Evolutionary conservation across 1,140 invertebrate species (phyloP).

Genomic region (Aphelenchoides avenae): DNA sequence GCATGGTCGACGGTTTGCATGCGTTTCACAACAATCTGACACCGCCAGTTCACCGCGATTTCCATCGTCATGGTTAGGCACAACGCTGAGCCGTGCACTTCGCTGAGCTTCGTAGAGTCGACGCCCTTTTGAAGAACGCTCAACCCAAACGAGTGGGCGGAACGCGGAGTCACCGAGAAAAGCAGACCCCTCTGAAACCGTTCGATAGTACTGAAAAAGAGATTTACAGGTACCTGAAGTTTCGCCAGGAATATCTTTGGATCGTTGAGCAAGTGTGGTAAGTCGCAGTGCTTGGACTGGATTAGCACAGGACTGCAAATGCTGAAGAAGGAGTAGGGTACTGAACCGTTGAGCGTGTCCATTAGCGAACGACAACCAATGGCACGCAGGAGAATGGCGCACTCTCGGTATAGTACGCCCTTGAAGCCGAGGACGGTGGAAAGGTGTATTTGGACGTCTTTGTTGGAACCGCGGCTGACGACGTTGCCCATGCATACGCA

Average conservation of each 20-base stretch:
- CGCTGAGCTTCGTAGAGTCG: constrained; percentile 16
- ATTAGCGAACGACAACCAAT: constrained; percentile 15
- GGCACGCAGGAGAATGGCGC: constrained; percentile 14
- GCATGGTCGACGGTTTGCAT: constrained; percentile 30
- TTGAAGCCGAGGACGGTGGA: constrained; percentile 40
- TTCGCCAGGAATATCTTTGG: constrained; percentile 11
- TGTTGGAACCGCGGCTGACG: background rate
- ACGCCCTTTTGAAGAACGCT: constrained; percentile 20
- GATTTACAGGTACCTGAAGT: constrained; percentile 31
- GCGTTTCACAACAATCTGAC: constrained; percentile 13
- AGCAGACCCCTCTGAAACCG: constrained; percentile 35
- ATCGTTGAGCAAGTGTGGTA: constrained; percentile 18
- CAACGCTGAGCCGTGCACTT: constrained; percentile 20
- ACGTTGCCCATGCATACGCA: constrained; percentile 5
- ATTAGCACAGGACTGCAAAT: constrained; percentile 33
- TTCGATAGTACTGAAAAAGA: constrained; percentile 9
- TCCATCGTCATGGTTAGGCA: constrained; percentile 27
- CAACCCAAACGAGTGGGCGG: constrained; percentile 30
- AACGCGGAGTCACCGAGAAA: constrained; percentile 28
- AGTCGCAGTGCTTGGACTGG: constrained; percentile 20
- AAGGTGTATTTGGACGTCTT: constrained; percentile 4
- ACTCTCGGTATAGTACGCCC: constrained; percentile 14
- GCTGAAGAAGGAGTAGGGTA: constrained; percentile 34
- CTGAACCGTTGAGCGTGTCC: constrained; percentile 12
- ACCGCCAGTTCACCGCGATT: constrained; percentile 19